Base-by-base conservation (phyloP, 2,113 vertebrate species). In the Lota lota region DNA sequence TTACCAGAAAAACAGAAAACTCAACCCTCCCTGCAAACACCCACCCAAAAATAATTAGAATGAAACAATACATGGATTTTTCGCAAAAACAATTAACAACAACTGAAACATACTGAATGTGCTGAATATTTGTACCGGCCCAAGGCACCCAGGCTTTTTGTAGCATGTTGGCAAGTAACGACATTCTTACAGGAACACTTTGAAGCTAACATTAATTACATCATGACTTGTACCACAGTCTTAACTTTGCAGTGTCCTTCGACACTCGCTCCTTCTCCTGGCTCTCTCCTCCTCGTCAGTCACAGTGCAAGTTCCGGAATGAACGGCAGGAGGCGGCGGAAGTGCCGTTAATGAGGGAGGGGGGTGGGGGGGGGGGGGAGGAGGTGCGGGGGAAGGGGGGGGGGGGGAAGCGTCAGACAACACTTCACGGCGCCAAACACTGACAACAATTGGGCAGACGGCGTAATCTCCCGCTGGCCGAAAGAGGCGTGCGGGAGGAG, bases 101-200 rank as follows among this genome's bases (percentile, higher is more conserved):
- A 20, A 19, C 22, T 17, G 14, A 61, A 22, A 61, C 59, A 16
- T 16, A 61, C 16, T 61, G 59, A 77, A 80, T 61, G 86, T 85
- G 88, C 86, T 81, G 84, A 89, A 89, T 87, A 74, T 85, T 77
- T 66, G 83, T 80, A 89, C 91, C 91, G 88, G 93, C 92, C 94
- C 91, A 89, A 94, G 94, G 93, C 93, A 93, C 92, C 88, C 92
- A 91, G 93, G 93, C 94, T 82, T 93, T 83, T 92, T 81, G 81
- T 89, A 92, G 88, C 82, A 88, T 87, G 88, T 93, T 90, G 93
- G 94, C 94, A 92, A 90, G 89, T 88, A 88, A 92, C 73, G 68
- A 88, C 85, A 89, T 92, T 91, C 88, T 84, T 82, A 90, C 88
- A 88, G 86, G 85, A 90, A 89, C 81, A 91, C 83, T 80, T 80